Evolutionary conservation across 2,113 vertebrate species (phyloP).

Genomic region (Anhinga anhinga): DNA sequence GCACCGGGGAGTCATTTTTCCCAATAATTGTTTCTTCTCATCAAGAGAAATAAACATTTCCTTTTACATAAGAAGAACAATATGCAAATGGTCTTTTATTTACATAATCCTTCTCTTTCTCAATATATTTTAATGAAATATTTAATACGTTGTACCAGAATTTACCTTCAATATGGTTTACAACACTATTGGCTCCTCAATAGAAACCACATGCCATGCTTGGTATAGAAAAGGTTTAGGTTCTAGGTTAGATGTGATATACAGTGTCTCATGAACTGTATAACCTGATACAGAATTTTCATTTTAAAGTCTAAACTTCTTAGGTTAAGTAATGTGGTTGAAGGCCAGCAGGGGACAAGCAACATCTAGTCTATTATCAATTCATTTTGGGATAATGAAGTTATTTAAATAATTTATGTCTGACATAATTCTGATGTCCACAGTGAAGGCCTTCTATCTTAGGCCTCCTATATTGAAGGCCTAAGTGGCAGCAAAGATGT

Average conservation of each 20-base stretch:
- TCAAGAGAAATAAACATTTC: not conserved
- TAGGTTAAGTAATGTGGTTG: not conserved
- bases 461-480: not conserved
- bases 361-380: not conserved
- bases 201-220: not conserved
- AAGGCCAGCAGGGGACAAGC: not conserved
- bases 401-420: not conserved
- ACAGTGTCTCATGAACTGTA: not conserved
- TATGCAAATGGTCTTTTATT: not conserved
- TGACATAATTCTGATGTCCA: not conserved
- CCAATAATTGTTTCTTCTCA: not conserved
- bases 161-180: not conserved
- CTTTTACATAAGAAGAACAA: not conserved
- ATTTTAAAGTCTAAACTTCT: not conserved
- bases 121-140: not conserved
- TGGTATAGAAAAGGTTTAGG: not conserved
- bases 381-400: not conserved
- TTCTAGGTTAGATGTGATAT: not conserved
- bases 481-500: not conserved
- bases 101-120: not conserved
- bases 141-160: not conserved
- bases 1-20: not conserved
- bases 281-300: not conserved
- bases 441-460: fast-evolving
- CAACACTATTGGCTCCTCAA: not conserved